Evolutionary conservation across 2,797 vertebrate species (phyloP), one percentile per base, ranked within the genome.

Genomic region (Prionace glauca): DNA sequence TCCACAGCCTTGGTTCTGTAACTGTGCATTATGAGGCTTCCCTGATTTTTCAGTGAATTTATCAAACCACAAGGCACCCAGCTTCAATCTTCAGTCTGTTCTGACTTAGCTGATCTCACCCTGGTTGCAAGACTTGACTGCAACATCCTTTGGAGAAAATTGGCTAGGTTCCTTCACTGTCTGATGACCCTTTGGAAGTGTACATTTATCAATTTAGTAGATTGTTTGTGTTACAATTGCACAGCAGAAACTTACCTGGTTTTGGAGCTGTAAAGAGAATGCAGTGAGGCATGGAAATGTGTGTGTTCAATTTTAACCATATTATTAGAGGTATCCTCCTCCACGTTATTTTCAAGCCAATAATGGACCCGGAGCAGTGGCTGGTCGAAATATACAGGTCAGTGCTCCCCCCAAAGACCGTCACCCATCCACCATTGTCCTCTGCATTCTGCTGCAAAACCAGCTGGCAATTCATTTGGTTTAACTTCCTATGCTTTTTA

Each of bases 261-360:
- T 92, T 69, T 36, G 62, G 36, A 92, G 65, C n/a, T 92, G 36
- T 92, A 69, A 92, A 92, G n/a, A 22, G 65, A 92, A 92, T 69
- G 10, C 65, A 36, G 65, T 41, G 32, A 69, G 65, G 65, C 90
- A 92, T 69, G 62, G 7, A 24, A 92, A 24, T 69, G 20, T 36
- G n/a, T 69, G n/a, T 22, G 20, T 92, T 92, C 69, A n/a, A 41
- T 67, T 67, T 92, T 69, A 92, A 67, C 11, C 90, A 92, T 41
- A 36, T 69, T 36, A 92, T 9, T 90, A 32, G 60, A 60, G 26
- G 60, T 62, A 29, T 29, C 60, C 87, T 62, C 60, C 87, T 90
- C 60, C 87, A 41, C 20, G 69, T 69, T n/a, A 92, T 92, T 92
- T 69, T 16, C 11, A 65, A 92, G 9, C 20, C n/a, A 36, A 36